Percentiles rank a stretch among this genome's conserved stretches.
Evolutionary conservation across 2,113 vertebrate species (phyloP).

Genomic region (Isurus oxyrinchus): DNA sequence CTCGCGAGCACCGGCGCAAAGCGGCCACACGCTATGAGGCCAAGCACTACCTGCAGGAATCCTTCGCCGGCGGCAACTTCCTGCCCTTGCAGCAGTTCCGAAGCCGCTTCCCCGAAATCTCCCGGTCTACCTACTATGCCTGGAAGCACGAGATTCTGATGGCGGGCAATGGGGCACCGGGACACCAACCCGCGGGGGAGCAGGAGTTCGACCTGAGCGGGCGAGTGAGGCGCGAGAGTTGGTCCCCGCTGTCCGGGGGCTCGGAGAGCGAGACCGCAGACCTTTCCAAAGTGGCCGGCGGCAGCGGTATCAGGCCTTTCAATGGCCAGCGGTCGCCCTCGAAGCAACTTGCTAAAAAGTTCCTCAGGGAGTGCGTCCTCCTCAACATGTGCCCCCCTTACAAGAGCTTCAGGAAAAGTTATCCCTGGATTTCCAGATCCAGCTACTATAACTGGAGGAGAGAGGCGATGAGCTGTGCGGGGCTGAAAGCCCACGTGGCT

Average conservation of each 20-base stretch:
- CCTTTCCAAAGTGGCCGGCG: background rate
- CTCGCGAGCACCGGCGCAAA: constrained; percentile 77
- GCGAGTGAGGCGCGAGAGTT: constrained; percentile 53
- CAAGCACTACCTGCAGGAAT: constrained; percentile 84
- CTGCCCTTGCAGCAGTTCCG: constrained; percentile 82
- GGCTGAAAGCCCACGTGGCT: background rate
- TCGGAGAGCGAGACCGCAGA: background rate
- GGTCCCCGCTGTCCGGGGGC: constrained; percentile 55
- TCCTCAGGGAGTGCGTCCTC: constrained; percentile 80
- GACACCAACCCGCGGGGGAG: constrained; percentile 45
- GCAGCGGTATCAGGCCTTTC: background rate
- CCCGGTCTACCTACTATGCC: constrained; percentile 87
- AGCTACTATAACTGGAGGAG: constrained; percentile 96
- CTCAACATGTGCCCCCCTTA: constrained; percentile 81
- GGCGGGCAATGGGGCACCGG: constrained; percentile 54
- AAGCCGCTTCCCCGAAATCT: constrained; percentile 83
- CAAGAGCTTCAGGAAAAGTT: constrained; percentile 80
- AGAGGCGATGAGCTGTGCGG: constrained; percentile 64
- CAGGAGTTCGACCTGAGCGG: constrained; percentile 50
- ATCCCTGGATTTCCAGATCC: constrained; percentile 87
- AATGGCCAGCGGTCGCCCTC: constrained; percentile 54
- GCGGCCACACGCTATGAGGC: constrained; percentile 80
- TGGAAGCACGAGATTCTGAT: constrained; percentile 88
- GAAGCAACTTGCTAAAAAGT: constrained; percentile 86
- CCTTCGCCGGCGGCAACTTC: constrained; percentile 71